Evolutionary conservation across 2,797 vertebrate species (phyloP).

Genomic region (Liasis olivaceus): DNA sequence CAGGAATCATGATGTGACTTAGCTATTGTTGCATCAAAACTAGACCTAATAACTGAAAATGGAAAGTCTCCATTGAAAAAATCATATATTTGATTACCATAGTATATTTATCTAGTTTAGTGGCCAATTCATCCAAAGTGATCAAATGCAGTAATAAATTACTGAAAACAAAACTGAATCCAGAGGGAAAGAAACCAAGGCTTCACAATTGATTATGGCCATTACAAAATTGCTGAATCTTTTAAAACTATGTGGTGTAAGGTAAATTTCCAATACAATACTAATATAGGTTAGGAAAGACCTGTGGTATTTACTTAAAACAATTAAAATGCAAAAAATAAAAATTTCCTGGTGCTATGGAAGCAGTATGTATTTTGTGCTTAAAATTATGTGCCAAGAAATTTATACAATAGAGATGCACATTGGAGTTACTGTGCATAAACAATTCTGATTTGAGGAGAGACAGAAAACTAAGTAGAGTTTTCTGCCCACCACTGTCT

Average conservation of each 20-base stretch:
- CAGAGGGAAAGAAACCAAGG: background rate
- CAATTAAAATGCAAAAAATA: conserved; percentile 5
- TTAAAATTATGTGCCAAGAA: background rate
- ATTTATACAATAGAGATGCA: background rate
- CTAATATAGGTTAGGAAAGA: background rate
- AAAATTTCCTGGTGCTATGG: conserved; percentile 21
- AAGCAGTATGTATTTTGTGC: background rate
- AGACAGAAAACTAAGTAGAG: background rate
- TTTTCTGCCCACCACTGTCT: background rate
- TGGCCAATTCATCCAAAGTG: background rate
- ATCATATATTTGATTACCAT: background rate
- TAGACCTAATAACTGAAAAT: background rate
- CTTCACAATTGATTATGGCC: background rate
- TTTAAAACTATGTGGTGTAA: background rate
- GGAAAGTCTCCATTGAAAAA: background rate
- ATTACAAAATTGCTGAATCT: background rate
- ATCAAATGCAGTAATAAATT: background rate
- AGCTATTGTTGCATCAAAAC: background rate
- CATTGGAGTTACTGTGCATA: background rate
- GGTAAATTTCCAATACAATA: background rate
- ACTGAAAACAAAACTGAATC: background rate
- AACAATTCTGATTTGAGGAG: background rate
- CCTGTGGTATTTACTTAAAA: background rate
- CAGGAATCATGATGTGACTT: background rate
- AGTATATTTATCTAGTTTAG: background rate